Base-by-base conservation (phyloP, 2,797 vertebrate species). In the Hephaestus fuliginosus region DNA sequence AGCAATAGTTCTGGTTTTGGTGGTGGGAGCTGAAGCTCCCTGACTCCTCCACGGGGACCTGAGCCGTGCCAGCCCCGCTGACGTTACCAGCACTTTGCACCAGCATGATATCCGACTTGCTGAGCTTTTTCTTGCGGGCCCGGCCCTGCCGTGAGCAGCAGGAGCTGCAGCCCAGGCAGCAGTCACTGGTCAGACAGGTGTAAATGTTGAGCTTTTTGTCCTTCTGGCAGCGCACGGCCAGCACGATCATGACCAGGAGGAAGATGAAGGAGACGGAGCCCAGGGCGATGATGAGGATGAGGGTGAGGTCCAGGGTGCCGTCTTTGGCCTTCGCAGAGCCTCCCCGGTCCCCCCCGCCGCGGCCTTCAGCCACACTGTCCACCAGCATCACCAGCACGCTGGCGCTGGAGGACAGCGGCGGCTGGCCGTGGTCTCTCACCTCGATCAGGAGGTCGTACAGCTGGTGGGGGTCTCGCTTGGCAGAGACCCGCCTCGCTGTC, bases 101-200 rank as follows among this genome's bases (percentile, higher is more conserved):
- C 86, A 99, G 92, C 98, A 99, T 99, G 90, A 99, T 99, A 93
- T 99, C 98, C 12, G 98, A 98, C 93, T 99, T 99, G 95, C 97
- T 99, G 88, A 99, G 97, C 88, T 99, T 99, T 89, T 99, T 99
- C 93, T 98, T 98, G 83, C 97, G 96, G 15, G 96, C 96, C 28
- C 97, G 91, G 74, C 94, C 96, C 81, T 98, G 97, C 25, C 97
- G 94, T 5, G 97, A 96, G 76, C 98, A 98, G 70, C 97, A 97
- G 44, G 97, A 95, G 85, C 96, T 96, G 92, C 98, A 97, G 89
- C 96, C 91, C 49, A 96, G 89, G 81, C 97, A 98, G 90, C 97
- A 98, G 56, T 98, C 97, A 68, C 96, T 96, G 82, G 96, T 95
- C 93, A 98, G 90, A 86, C 98, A 99, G 33, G 97, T 97, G 94